Evolutionary conservation across 2,113 vertebrate genomes (phyloP), one percentile per base, ranked within the genome.

Genomic region (Irena cyanogastra): DNA sequence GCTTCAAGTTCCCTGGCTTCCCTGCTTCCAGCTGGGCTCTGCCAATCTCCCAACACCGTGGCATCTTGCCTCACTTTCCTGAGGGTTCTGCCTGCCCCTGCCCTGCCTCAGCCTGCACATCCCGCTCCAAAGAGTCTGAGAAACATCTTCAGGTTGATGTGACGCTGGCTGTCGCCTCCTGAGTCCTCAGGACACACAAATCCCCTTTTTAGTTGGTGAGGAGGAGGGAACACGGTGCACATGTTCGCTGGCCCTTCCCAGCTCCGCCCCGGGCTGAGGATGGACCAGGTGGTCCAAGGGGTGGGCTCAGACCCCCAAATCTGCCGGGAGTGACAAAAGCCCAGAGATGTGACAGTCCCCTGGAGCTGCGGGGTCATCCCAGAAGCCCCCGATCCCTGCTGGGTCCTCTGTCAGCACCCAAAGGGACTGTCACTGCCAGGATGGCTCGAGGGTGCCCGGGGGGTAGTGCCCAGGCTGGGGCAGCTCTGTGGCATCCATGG

Each of bases 41-140:
- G 59, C 37, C 1, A 3, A 30, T 15, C n/a, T 27, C 22, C 20
- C 63, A 2, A 0, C 14, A 13, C 3, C 1, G 3, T 1, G 63
- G 42, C 56, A 22, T 3, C 64, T 86, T n/a, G 63, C 22, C 26
- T 24, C 42, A 2, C 11, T 42, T n/a, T 26, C 0, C 0, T 30
- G 50, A 74, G 41, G 3, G 37, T 83, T 45, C 42, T 61, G 2
- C 28, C 6, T 2, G n/a, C 30, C 37, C 22, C 47, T 37, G 69
- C 30, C 11, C 71, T 41, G 35, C 11, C 76, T 47, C 24, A 9
- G 50, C 44, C 68, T 22, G 41, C 7, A 24, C 13, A 3, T 72
- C 41, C 37, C 1, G 0, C 72, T 60, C 57, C 4, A 3, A 10
- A 57, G 64, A 20, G 33, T 3, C n/a, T 0, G 0, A 53, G 52